Conservation (phyloP, 2,113 vertebrate genomes). For the Calidris pygmaea region DNA sequence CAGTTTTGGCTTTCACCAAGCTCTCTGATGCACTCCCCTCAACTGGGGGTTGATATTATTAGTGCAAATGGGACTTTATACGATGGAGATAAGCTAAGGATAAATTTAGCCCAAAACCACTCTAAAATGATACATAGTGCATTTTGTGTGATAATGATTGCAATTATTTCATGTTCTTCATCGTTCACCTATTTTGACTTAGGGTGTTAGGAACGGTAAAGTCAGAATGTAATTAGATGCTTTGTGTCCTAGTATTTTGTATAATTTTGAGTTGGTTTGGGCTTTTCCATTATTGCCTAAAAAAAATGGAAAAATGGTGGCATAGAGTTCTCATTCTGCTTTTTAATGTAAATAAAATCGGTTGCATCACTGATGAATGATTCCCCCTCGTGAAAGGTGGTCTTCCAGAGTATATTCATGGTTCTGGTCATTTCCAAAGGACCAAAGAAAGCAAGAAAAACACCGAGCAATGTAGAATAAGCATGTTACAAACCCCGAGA, state of each 20-base stretch:
- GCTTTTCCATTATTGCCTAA: neutral
- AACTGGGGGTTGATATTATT: neutral
- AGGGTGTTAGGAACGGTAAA: neutral
- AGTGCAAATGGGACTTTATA: neutral
- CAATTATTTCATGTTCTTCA: neutral
- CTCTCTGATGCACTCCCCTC: neutral
- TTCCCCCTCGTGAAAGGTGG: neutral
- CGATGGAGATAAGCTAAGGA: neutral
- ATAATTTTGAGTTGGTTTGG: neutral
- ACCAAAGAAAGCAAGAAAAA: neutral
- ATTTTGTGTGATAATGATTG: neutral
- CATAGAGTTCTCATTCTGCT: neutral
- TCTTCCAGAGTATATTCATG: neutral
- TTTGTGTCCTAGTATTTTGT: neutral
- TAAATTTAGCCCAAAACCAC: neutral
- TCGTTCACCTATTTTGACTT: neutral
- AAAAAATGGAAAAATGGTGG: neutral
- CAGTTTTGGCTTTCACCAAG: neutral
- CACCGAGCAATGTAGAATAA: accelerated
- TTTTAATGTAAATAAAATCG: neutral
- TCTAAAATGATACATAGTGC: neutral
- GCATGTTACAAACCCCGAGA: neutral
- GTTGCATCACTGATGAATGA: accelerated
- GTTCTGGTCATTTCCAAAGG: neutral
- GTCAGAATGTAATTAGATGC: neutral